These are phyloP conservation scores for Mamestra configurata DNA, from an alignment of 1,140 invertebrate genomes.

Conservation along the genomic window DNA sequence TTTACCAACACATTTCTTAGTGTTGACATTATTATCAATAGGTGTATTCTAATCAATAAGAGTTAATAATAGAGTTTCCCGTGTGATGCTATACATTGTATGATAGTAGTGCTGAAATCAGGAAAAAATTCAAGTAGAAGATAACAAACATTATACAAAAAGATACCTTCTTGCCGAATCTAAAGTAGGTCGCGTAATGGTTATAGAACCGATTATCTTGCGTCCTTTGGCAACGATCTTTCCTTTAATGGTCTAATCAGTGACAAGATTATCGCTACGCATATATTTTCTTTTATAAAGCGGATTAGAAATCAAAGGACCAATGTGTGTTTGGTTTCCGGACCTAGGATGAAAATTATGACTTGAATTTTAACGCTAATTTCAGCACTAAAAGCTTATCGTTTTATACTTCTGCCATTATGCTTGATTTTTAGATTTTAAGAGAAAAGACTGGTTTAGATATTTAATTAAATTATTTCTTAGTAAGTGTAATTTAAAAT, in stretches of 20 bases:
- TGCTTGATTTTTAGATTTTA: conserved; percentile 67
- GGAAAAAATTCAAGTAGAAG: not conserved
- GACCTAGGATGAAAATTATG: not conserved
- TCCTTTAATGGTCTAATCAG: conserved; percentile 28
- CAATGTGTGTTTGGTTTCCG: not conserved
- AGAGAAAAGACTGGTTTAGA: conserved; percentile 77
- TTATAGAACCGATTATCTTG: conserved; percentile 30
- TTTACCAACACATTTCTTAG: conserved; percentile 64
- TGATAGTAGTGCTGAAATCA: conserved; percentile 24
- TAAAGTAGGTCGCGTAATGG: conserved; percentile 24
- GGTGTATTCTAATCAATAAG: conserved; percentile 22
- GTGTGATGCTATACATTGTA: conserved; percentile 42
- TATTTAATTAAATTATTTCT: conserved; percentile 77
- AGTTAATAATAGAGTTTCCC: not conserved
- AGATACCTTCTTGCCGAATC: not conserved
- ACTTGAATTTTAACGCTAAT: not conserved
- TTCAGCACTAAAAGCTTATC: conserved; percentile 33
- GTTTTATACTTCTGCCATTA: conserved; percentile 39
- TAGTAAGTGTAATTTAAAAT: conserved; percentile 57
- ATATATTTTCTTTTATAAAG: conserved; percentile 24
- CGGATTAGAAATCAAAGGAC: not conserved
- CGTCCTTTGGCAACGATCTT: conserved; percentile 17
- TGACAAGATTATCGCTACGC: conserved; percentile 12
- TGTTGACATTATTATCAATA: conserved; percentile 57
- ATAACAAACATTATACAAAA: not conserved